Evolutionary conservation across 1,140 invertebrate species (phyloP).

Genomic region (Asobara japonica): DNA sequence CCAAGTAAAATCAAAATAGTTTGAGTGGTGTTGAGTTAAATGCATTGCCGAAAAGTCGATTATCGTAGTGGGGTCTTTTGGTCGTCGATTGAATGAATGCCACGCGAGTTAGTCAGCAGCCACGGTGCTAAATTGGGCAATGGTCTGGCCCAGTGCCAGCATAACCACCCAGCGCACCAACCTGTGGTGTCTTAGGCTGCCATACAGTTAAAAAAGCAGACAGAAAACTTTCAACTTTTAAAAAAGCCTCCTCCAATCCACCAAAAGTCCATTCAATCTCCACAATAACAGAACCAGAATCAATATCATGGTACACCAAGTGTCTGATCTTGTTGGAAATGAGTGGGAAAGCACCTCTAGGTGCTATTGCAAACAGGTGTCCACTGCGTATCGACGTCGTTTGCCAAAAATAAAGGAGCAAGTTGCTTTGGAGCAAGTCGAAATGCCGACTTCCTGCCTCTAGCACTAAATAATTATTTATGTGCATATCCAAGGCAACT

Average conservation of each 20-base stretch:
- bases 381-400: slow-evolving; percentile 7
- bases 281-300: neutral
- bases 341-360: neutral
- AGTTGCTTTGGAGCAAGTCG: slow-evolving; percentile 22
- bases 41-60: neutral
- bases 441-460: slow-evolving; percentile 4
- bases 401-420: slow-evolving; percentile 22
- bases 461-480: slow-evolving; percentile 6
- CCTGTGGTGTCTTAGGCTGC: slow-evolving; percentile 53
- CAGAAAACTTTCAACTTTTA: neutral
- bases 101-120: slow-evolving; percentile 66
- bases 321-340: neutral
- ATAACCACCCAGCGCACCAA: slow-evolving; percentile 67
- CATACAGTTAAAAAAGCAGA: neutral
- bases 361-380: slow-evolving; percentile 28
- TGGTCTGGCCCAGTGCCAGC: slow-evolving; percentile 60
- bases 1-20: neutral
- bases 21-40: neutral
- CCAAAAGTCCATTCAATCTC: neutral
- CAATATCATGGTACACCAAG: neutral
- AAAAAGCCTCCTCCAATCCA: neutral
- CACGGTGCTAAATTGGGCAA: slow-evolving; percentile 64
- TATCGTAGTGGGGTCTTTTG: slow-evolving; percentile 10
- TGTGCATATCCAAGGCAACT: neutral
- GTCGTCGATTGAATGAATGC: slow-evolving; percentile 62